phyloP scores from a whole-genome alignment of 2,888 invertebrate species.

The Tetramorium bicarinatum region DNA sequence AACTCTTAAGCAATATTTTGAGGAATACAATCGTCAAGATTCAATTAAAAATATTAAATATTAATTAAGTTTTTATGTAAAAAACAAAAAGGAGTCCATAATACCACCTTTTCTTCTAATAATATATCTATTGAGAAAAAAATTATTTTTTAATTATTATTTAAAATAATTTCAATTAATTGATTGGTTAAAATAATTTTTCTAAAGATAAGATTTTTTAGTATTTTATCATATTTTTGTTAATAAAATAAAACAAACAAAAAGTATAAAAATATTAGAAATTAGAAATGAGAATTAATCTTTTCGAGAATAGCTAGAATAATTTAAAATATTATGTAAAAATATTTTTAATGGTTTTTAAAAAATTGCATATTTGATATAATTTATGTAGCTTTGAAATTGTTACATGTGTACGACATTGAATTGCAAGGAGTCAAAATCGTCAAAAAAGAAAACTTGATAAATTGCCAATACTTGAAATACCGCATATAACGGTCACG shows the following conservation, averaged over 20 bases:
- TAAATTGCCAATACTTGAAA: slow-evolving; percentile 24
- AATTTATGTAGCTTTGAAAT: slow-evolving; percentile 13
- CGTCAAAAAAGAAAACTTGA: slow-evolving; percentile 1
- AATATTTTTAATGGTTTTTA: slow-evolving; percentile 18
- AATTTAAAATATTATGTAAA: slow-evolving; percentile 6
- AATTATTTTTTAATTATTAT: background rate
- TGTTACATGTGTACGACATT: background rate
- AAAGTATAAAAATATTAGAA: background rate
- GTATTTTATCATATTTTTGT: background rate
- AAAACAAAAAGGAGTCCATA: too few species aligned
- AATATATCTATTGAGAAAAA: background rate
- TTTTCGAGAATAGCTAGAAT: background rate
- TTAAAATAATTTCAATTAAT: background rate
- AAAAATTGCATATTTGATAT: background rate
- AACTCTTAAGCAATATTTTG: too few species aligned
- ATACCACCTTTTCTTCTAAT: too few species aligned
- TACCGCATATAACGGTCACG: background rate
- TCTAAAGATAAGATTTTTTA: background rate
- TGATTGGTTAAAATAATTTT: background rate
- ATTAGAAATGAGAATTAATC: slow-evolving; percentile 1
- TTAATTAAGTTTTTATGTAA: too few species aligned
- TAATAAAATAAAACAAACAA: background rate
- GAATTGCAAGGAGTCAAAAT: background rate
- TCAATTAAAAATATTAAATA: too few species aligned
- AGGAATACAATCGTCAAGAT: too few species aligned